Conservation (phyloP, 2,888 invertebrate genomes). For the Pterostichus niger region DNA sequence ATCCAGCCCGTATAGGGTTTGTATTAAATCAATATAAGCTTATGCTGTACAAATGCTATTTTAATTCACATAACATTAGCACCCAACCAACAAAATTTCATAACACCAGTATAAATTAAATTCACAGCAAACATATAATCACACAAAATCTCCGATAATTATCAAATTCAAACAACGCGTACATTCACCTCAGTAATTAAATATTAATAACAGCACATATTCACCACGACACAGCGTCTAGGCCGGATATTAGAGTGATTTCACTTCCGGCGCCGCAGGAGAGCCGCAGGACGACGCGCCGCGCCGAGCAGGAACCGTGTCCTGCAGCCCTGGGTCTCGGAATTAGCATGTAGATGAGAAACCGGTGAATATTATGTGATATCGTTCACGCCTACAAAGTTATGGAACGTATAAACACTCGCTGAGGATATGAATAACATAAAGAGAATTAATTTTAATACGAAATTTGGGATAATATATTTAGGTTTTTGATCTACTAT, state of each 20-base stretch:
- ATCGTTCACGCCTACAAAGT: conserved; percentile 40
- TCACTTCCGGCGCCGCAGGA: conserved; percentile 28
- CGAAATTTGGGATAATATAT: conserved; percentile 2
- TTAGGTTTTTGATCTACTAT: background rate
- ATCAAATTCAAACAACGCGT: conserved; percentile 32
- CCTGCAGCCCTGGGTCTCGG: conserved; percentile 8
- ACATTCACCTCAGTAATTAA: conserved; percentile 17
- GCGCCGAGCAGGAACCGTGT: background rate
- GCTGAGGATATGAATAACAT: conserved; percentile 24
- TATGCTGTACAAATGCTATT: conserved; percentile 26
- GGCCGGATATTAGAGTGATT: conserved; percentile 45
- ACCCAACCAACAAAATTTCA: background rate
- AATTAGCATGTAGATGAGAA: conserved; percentile 52
- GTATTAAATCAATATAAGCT: conserved; percentile 1
- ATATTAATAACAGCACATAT: conserved; percentile 32
- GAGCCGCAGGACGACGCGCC: background rate
- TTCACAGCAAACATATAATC: conserved; percentile 29
- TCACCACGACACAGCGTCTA: conserved; percentile 6
- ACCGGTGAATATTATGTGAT: conserved; percentile 35
- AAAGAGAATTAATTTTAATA: conserved; percentile 42
- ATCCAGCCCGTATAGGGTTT: no score
- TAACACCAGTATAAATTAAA: conserved; percentile 31
- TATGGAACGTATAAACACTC: conserved; percentile 19
- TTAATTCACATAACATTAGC: conserved; percentile 15
- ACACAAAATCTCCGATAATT: conserved; percentile 46